These are phyloP conservation scores for Gymnoscopelus microlampas DNA, from an alignment of 2,797 vertebrate genomes.

Conservation along the genomic window DNA sequence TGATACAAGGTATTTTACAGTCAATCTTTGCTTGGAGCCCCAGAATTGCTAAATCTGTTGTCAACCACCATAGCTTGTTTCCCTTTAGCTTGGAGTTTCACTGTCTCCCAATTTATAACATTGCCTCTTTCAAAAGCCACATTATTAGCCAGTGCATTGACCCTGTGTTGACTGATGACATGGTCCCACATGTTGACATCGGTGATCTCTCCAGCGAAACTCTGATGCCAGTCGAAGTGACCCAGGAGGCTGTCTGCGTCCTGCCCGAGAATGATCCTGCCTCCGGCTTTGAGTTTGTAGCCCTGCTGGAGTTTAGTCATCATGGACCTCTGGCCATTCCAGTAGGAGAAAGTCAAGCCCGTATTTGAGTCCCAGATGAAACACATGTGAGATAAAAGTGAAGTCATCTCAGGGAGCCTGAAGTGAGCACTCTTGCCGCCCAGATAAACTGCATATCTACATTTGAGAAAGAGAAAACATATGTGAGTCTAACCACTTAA, in stretches of 20 bases:
- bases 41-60: no score
- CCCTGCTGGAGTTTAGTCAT: slow-evolving; percentile 38
- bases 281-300: background rate
- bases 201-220: slow-evolving; percentile 46
- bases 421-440: slow-evolving; percentile 30
- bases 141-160: fast-evolving
- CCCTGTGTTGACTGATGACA: fast-evolving
- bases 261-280: slow-evolving; percentile 43
- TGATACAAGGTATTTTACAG: no score
- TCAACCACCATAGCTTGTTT: no score
- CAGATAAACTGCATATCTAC: slow-evolving; percentile 27
- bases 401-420: slow-evolving; percentile 19
- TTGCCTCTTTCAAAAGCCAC: fast-evolving
- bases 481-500: no score
- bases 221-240: fast-evolving
- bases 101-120: background rate
- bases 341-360: background rate
- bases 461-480: no score
- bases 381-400: slow-evolving; percentile 32
- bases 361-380: slow-evolving; percentile 27
- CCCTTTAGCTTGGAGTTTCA: no score
- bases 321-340: slow-evolving; percentile 29
- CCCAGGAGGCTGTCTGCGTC: slow-evolving; percentile 36
- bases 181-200: slow-evolving; percentile 40
- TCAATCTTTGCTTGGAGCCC: no score